These are phyloP conservation scores for Crenichthys baileyi DNA, from an alignment of 2,797 vertebrate species.

Conservation along the genomic window DNA sequence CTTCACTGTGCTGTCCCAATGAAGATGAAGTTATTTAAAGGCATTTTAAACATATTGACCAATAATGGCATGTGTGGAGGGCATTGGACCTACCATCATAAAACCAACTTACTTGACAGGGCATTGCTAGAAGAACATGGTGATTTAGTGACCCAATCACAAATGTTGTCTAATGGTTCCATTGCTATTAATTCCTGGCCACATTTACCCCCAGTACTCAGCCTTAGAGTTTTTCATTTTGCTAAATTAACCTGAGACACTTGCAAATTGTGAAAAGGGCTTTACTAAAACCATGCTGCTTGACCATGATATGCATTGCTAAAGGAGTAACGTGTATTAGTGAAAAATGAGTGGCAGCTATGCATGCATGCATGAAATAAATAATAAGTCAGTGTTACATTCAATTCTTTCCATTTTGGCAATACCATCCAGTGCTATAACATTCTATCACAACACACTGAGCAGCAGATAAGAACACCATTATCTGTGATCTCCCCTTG, in stretches of 20 bases:
- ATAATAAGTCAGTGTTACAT: not conserved
- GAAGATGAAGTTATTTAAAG: too few relatives aligned
- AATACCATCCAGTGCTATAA: slow-evolving; percentile 11
- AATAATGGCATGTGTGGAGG: too few relatives aligned
- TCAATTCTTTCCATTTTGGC: slow-evolving; percentile 18
- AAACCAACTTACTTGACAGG: not conserved
- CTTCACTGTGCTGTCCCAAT: too few relatives aligned
- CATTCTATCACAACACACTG: slow-evolving; percentile 24
- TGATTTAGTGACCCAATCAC: not conserved
- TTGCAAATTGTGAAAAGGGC: not conserved
- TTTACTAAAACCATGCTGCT: not conserved
- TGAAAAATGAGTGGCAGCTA: slow-evolving; percentile 2
- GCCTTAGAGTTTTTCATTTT: not conserved
- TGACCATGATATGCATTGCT: not conserved
- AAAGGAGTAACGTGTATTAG: slow-evolving; percentile 6
- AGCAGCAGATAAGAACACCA: slow-evolving; percentile 35
- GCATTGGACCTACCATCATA: too few relatives aligned
- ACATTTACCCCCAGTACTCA: not conserved
- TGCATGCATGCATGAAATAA: not conserved
- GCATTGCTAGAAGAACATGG: not conserved
- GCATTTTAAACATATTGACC: too few relatives aligned
- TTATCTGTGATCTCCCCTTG: slow-evolving; percentile 7
- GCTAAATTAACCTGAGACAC: not conserved
- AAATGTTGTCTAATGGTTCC: not conserved
- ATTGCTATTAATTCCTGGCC: not conserved